These are phyloP conservation scores for Coccyzus lansbergi DNA, from an alignment of 2,797 vertebrate genomes.

Conservation along the genomic window DNA sequence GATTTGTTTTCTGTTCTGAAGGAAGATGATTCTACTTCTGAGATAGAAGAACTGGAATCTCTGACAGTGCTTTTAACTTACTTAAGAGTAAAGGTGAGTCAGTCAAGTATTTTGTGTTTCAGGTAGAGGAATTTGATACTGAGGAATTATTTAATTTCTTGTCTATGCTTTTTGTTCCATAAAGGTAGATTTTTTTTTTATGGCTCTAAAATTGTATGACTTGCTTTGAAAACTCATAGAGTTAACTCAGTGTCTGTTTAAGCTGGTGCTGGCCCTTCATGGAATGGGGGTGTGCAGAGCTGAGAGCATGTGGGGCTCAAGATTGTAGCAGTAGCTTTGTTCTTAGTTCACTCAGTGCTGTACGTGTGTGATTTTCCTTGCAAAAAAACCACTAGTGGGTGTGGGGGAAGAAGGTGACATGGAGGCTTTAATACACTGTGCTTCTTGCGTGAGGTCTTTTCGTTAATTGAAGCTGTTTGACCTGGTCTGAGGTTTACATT, in stretches of 20 bases:
- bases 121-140: neutral
- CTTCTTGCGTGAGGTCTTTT: neutral
- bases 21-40: neutral
- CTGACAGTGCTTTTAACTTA: constrained; percentile 84
- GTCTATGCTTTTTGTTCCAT: neutral
- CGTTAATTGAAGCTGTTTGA: neutral
- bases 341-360: neutral
- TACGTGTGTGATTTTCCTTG: neutral
- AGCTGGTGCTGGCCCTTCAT: neutral
- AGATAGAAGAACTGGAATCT: constrained; percentile 75
- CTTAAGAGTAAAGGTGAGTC: constrained; percentile 83
- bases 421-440: neutral
- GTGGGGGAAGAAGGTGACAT: neutral
- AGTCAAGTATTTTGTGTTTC: neutral
- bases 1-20: neutral
- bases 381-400: neutral
- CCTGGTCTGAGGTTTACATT: neutral
- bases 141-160: neutral
- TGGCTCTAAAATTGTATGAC: neutral
- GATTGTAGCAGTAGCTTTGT: neutral
- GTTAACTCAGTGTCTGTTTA: neutral
- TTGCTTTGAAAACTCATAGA: neutral
- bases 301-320: neutral
- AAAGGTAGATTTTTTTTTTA: neutral
- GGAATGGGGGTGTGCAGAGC: neutral